Conservation (phyloP, 1,140 invertebrate genomes). For the Arion vulgaris region DNA sequence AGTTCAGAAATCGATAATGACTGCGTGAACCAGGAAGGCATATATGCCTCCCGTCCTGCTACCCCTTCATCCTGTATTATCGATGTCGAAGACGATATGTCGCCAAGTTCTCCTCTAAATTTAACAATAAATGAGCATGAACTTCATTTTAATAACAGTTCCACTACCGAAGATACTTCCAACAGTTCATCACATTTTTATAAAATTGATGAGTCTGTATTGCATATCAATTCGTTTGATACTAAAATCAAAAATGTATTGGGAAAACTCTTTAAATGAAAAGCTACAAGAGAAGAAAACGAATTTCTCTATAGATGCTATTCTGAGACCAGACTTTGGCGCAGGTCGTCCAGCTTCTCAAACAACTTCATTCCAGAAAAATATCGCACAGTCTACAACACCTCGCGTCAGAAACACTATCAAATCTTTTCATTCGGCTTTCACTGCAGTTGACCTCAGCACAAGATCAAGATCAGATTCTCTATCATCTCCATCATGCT, state of each 20-base stretch:
- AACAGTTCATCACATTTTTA: not conserved
- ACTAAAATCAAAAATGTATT: not conserved
- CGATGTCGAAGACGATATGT: conserved; percentile 32
- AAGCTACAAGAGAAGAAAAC: conserved; percentile 36
- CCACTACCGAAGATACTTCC: not conserved
- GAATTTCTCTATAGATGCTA: conserved; percentile 62
- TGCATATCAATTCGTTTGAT: not conserved
- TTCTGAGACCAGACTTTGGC: conserved; percentile 60
- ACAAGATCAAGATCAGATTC: conserved; percentile 11
- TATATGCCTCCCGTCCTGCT: not conserved
- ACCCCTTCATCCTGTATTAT: conserved; percentile 20
- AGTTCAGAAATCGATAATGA: not conserved
- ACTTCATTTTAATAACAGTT: not conserved
- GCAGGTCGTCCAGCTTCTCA: not conserved
- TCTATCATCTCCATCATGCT: not conserved
- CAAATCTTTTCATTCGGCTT: conserved; percentile 18
- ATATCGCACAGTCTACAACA: not conserved
- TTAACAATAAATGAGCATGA: not conserved
- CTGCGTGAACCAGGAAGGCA: not conserved
- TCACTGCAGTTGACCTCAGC: conserved; percentile 35
- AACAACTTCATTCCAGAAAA: not conserved
- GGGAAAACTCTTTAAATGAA: not conserved
- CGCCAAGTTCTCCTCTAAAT: conserved; percentile 20
- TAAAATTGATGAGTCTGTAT: not conserved
- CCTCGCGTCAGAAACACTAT: not conserved